A percentile compares a stretch with the other conserved stretches of the same genome.
These are phyloP conservation scores for Stenopsyche tienmushanensis DNA, from an alignment of 1,140 invertebrate species.

Conservation along the genomic window DNA sequence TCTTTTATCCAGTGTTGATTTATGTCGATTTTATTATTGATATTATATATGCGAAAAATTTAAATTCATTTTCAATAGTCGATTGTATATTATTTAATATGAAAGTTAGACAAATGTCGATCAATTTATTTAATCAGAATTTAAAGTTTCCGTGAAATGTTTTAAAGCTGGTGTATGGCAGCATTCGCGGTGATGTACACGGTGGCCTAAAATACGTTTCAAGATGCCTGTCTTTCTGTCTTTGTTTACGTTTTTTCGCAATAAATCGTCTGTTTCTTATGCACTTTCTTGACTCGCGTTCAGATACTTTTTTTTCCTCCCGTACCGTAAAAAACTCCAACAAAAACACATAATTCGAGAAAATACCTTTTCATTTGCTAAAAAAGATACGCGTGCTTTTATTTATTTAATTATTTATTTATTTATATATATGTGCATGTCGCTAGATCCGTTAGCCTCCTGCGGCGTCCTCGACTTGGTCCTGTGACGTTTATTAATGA, in stretches of 20 bases:
- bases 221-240: slow-evolving; percentile 14
- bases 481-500: slow-evolving; percentile 20
- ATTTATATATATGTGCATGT: not conserved
- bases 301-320: not conserved
- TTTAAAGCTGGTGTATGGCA: too few relatives aligned
- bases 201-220: slow-evolving; percentile 27
- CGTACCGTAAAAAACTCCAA: not conserved
- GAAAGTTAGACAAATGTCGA: too few relatives aligned
- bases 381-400: too few relatives aligned
- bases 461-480: not conserved
- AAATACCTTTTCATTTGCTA: not conserved
- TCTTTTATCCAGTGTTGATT: too few relatives aligned
- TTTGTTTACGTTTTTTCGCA: slow-evolving; percentile 29
- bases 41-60: too few relatives aligned
- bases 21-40: too few relatives aligned
- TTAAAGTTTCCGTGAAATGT: too few relatives aligned
- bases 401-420: not conserved
- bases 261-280: slow-evolving; percentile 29
- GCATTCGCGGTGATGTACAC: slow-evolving; percentile 16
- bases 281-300: not conserved
- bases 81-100: too few relatives aligned
- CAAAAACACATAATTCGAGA: not conserved
- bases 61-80: too few relatives aligned
- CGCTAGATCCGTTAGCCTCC: slow-evolving; percentile 6
- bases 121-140: too few relatives aligned